Evolutionary conservation across 1,140 invertebrate genomes (phyloP), one percentile per base, ranked within the genome.

Genomic region (Kradibia gibbosae): DNA sequence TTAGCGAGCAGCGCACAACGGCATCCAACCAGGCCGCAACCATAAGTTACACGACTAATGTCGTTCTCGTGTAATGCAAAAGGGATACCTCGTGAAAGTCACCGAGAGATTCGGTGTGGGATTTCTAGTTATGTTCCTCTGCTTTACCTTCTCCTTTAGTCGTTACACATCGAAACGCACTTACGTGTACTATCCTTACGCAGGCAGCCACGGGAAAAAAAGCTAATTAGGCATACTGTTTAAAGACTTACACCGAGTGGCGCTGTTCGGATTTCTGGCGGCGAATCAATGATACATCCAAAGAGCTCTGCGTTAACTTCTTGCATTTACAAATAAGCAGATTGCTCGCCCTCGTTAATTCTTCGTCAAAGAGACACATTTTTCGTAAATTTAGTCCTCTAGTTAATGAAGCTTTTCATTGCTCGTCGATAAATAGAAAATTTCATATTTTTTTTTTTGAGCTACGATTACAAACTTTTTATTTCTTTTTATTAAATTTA

Each of bases 11-110:
- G n/a, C 11, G 60, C n/a, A 67, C 77, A 17, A 48, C 82, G 82
- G 81, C 84, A 85, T 83, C 78, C 80, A 80, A 82, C 84, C 85
- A 87, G 85, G 83, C 88, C 87, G 81, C 87, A 86, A 82, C 87
- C 88, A 88, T 89, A 81, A 89, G 87, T 89, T 89, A 88, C 86
- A 84, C 82, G 78, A 85, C 88, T 89, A 89, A 89, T 89, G 88
- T 89, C 88, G 86, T 89, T 89, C 86, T 86, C 86, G 85, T 89
- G 88, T 89, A 88, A 83, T 79, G 83, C 82, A 71, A 55, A 42
- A 11, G 39, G 50, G 70, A 67, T 67, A 65, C 60, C 62, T 20
- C 28, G 48, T 42, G n/a, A 22, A 34, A 50, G 55, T 48, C 31
- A 39, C 42, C 36, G 57, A 28, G 75, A 31, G 57, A 62, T 31